Evolutionary conservation across 1,140 invertebrate species (phyloP), one percentile per base, ranked within the genome.

Genomic region (Glossosoma conforme): DNA sequence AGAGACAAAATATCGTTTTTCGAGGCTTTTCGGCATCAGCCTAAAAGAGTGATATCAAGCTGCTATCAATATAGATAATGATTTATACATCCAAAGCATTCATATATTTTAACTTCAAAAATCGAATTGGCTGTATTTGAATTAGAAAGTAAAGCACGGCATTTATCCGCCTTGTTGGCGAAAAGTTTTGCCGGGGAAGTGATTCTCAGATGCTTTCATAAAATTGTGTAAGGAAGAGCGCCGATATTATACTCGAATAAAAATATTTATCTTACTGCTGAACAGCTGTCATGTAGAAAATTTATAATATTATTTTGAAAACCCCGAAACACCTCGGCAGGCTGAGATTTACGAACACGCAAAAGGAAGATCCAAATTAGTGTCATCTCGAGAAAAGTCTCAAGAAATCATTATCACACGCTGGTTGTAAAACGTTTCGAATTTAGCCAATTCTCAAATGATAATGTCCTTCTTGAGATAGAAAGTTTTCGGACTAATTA

Each of bases 211-310:
- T 48, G 24, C 49, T 56, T 56, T 57, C 55, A 53, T 53, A 45
- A 53, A 50, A 49, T n/a, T n/a, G n/a, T n/a, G n/a, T n/a, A n/a
- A n/a, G n/a, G n/a, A n/a, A n/a, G n/a, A n/a, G 33, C 49, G n/a
- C 15, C 11, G 22, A 48, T 24, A 50, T 52, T 56, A 44, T 50
- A 57, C 45, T 57, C 50, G 32, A 40, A 45, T 53, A 50, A 56
- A 57, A 57, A 57, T 57, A 53, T 57, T 57, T 57, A 57, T 57
- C 55, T 53, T 51, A 44, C 44, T 57, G 55, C 50, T 57, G 55
- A 57, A 53, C 55, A 57, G 55, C 55, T 57, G 55, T 57, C 55
- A 57, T 49, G 50, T 40, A 33, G 41, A 46, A 57, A 53, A 57
- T 57, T 57, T 57, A 53, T 57, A 57, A 57, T 57, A 53, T 53